These are phyloP conservation scores for Agrotis ipsilon DNA, from an alignment of 2,888 invertebrate genomes.

Conservation along the genomic window DNA sequence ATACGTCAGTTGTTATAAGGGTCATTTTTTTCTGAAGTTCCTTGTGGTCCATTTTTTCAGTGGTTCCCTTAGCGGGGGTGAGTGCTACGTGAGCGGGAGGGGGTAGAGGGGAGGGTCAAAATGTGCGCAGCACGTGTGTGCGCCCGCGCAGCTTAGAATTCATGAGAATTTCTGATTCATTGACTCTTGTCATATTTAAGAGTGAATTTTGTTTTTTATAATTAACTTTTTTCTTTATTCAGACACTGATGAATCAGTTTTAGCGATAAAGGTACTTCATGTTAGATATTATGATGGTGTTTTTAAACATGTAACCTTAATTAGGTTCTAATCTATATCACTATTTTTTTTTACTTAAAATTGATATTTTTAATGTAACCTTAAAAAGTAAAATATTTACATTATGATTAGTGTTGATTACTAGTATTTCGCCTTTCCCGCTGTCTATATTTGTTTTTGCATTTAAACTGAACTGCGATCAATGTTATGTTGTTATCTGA, in stretches of 20 bases:
- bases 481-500: neutral
- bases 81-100: slow-evolving; percentile 68
- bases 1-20: slow-evolving; percentile 65
- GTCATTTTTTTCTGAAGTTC: slow-evolving; percentile 67
- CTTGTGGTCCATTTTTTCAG: slow-evolving; percentile 82
- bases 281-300: neutral
- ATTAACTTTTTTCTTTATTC: slow-evolving; percentile 61
- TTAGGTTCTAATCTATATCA: neutral
- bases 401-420: neutral
- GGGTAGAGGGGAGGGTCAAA: slow-evolving; percentile 76
- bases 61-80: slow-evolving; percentile 82
- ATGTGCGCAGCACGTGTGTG: slow-evolving; percentile 86
- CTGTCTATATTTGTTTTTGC: no score
- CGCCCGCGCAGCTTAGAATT: slow-evolving; percentile 76
- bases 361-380: no score
- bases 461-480: neutral
- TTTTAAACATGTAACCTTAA: neutral
- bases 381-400: no score
- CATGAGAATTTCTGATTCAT: slow-evolving; percentile 90
- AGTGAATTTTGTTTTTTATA: slow-evolving; percentile 68
- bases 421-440: neutral
- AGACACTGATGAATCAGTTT: slow-evolving; percentile 56
- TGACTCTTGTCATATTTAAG: slow-evolving; percentile 76
- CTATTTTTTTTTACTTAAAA: neutral
- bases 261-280: neutral